Percentiles rank a stretch among this genome's conserved stretches.
Conservation (phyloP, 2,888 invertebrate genomes). For the Aphidius colemani region DNA sequence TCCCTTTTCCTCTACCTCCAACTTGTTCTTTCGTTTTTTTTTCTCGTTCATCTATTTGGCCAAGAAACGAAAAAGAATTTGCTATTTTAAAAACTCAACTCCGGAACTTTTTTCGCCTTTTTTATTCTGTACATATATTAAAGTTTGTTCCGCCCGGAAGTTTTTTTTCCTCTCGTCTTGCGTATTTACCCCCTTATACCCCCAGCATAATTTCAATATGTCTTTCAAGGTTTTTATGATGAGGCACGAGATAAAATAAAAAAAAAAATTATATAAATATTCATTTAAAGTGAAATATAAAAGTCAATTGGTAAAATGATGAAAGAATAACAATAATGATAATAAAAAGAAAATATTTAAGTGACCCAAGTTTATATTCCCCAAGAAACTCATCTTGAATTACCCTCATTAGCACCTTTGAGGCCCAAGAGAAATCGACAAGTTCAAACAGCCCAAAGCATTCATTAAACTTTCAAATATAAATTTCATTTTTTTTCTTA, state of each 20-base stretch:
- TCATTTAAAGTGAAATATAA: too few relatives aligned
- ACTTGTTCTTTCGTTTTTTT: too few relatives aligned
- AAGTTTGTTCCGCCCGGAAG: slow-evolving; percentile 30
- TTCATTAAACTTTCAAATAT: neutral
- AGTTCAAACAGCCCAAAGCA: slow-evolving; percentile 1
- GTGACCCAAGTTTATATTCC: too few relatives aligned
- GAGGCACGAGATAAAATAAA: neutral
- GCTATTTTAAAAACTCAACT: slow-evolving; percentile 18
- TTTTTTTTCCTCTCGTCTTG: slow-evolving; percentile 27
- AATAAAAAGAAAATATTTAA: too few relatives aligned
- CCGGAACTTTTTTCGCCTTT: slow-evolving; percentile 26
- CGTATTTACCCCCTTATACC: slow-evolving; percentile 24
- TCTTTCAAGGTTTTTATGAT: slow-evolving; percentile 14
- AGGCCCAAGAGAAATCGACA: slow-evolving; percentile 10
- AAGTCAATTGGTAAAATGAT: too few relatives aligned
- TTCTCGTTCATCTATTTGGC: too few relatives aligned
- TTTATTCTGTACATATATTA: slow-evolving; percentile 29
- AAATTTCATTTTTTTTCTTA: neutral
- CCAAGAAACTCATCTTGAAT: slow-evolving; percentile 18
- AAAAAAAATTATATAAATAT: too few relatives aligned
- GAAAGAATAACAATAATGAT: neutral
- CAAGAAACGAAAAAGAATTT: too few relatives aligned
- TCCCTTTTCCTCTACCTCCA: neutral
- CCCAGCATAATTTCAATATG: slow-evolving; percentile 26
- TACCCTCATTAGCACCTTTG: slow-evolving; percentile 33